Conservation (phyloP, 2,797 vertebrate genomes). For the Fundulus diaphanus region DNA sequence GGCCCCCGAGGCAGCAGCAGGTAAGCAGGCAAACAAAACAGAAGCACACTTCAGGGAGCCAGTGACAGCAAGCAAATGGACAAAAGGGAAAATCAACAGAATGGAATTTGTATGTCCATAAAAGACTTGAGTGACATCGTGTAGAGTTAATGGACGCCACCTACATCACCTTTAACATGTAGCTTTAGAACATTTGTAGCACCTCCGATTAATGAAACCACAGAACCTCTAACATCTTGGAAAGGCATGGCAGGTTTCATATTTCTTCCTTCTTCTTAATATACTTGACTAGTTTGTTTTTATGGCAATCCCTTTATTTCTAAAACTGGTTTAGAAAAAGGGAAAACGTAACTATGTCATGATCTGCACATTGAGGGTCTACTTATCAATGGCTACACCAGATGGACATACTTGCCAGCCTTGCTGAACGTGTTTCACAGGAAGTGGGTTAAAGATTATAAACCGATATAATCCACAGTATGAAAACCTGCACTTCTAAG, state of each 20-base stretch:
- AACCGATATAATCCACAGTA: not conserved
- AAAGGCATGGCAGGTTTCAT: not conserved
- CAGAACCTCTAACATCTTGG: not conserved
- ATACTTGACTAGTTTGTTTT: not conserved
- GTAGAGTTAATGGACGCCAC: conserved; percentile 9
- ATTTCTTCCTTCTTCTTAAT: not conserved
- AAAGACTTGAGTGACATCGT: conserved; percentile 6
- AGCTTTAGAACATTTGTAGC: conserved; percentile 1
- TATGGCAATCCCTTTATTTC: not conserved
- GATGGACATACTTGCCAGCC: not conserved
- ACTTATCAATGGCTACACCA: not conserved
- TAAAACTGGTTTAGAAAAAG: not conserved
- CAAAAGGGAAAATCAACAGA: conserved; percentile 42
- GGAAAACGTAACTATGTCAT: not conserved
- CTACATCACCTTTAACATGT: conserved; percentile 4
- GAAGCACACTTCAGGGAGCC: conserved; percentile 35
- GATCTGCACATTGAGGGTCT: not conserved
- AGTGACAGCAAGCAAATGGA: conserved; percentile 33
- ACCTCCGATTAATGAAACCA: not conserved
- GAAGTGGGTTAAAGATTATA: not conserved
- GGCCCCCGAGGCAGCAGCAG: conserved; percentile 44
- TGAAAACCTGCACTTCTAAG: not conserved
- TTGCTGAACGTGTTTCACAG: not conserved
- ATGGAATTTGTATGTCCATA: conserved; percentile 12
- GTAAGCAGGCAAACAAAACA: conserved; percentile 53